Conservation (phyloP, 2,113 vertebrate species). For the Felis chaus region DNA sequence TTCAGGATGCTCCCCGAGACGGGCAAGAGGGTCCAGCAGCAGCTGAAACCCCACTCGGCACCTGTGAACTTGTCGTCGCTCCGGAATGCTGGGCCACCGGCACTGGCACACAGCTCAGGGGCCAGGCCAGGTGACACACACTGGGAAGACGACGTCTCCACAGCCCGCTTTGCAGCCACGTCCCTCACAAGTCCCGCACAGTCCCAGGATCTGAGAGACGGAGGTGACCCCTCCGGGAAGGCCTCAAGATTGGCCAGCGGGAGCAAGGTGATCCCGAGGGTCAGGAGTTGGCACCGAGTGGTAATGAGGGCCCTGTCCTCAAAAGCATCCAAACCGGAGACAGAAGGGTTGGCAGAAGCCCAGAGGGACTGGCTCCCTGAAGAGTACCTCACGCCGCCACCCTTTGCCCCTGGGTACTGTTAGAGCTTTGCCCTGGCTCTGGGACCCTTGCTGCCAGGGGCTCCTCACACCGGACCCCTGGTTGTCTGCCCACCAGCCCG, state of each 20-base stretch:
- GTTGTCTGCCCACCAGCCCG: not conserved
- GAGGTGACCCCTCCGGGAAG: not conserved
- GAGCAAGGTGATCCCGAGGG: rapidly evolving
- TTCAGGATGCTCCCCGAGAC: slow-evolving; percentile 25
- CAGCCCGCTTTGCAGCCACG: rapidly evolving
- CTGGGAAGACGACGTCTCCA: rapidly evolving
- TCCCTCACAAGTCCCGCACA: not conserved
- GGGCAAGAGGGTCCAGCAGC: not conserved
- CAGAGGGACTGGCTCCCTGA: slow-evolving; percentile 59
- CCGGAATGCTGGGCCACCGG: rapidly evolving
- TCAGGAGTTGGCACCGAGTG: not conserved
- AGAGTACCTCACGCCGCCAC: slow-evolving; percentile 85
- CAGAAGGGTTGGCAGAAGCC: rapidly evolving
- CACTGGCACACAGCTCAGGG: rapidly evolving
- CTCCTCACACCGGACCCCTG: not conserved
- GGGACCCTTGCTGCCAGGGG: not conserved
- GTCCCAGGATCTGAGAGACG: not conserved
- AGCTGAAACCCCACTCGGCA: not conserved
- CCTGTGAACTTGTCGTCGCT: rapidly evolving
- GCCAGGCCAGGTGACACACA: rapidly evolving
- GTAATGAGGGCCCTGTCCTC: not conserved
- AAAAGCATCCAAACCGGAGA: not conserved
- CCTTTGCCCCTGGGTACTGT: slow-evolving; percentile 88
- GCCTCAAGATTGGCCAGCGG: not conserved
- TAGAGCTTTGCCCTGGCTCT: not conserved